Evolutionary conservation across 30 jellyfish, hydroid and myxozoan species (phyloP).

Genomic region (Mastigias papua): DNA sequence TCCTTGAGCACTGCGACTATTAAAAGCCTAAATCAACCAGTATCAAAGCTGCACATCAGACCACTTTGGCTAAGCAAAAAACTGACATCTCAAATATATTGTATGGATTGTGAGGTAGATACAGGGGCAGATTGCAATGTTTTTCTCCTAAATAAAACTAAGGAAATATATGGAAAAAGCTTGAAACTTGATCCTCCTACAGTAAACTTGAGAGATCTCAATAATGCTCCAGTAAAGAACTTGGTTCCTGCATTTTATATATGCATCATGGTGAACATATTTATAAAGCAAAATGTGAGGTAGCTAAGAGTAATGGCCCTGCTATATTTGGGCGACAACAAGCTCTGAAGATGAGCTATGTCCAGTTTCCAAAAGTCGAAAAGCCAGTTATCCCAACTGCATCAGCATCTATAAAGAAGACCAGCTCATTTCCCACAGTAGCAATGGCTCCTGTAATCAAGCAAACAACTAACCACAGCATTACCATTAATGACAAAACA

Average conservation of each 20-base stretch:
- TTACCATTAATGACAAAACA: slow-evolving; percentile 1
- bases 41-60: not conserved
- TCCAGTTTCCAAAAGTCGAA: not conserved
- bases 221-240: slow-evolving; percentile 14
- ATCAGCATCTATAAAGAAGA: not conserved
- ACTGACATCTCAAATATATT: slow-evolving; percentile 4
- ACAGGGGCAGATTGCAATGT: slow-evolving; percentile 15
- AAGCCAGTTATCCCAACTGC: slow-evolving; percentile 2
- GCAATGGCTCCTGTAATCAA: slow-evolving; percentile 17
- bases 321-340: not conserved
- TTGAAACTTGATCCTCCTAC: slow-evolving; percentile 17
- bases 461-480: not conserved
- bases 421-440: slow-evolving; percentile 3
- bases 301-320: not conserved
- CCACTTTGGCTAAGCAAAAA: not conserved
- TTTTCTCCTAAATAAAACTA: not conserved
- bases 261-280: slow-evolving; percentile 5
- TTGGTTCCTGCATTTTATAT: not conserved
- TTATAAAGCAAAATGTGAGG: slow-evolving; percentile 6
- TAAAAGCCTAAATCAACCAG: slow-evolving; percentile 18
- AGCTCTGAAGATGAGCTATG: slow-evolving; percentile 2
- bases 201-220: not conserved
- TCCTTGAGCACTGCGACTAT: not conserved
- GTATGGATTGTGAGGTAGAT: slow-evolving; percentile 4
- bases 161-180: not conserved